These are phyloP conservation scores for Ischnura elegans DNA, from an alignment of 2,888 invertebrate species.

Conservation along the genomic window DNA sequence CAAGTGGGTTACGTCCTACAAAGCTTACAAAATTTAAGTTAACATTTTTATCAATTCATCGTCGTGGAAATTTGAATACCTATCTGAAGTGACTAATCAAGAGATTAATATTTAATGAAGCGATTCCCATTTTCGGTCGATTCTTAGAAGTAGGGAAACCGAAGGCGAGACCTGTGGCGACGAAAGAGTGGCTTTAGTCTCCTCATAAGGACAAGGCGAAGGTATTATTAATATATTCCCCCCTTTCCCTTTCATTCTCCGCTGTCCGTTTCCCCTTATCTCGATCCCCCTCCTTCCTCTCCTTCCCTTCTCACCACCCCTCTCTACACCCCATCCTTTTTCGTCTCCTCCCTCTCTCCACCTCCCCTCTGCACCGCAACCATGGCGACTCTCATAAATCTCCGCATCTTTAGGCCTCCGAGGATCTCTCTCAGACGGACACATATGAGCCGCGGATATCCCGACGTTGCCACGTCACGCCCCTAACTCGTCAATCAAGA, in stretches of 20 bases:
- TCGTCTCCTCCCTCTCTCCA: not conserved
- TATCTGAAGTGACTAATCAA: too few species aligned
- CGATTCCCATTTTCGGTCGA: not conserved
- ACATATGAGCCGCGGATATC: not conserved
- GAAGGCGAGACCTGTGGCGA: not conserved
- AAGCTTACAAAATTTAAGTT: too few species aligned
- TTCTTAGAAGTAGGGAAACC: not conserved
- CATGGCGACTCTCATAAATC: slow-evolving; percentile 30
- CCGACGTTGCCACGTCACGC: not conserved
- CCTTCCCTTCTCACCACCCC: not conserved
- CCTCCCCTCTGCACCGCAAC: too few species aligned
- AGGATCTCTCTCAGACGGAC: not conserved
- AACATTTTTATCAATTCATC: too few species aligned
- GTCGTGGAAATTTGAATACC: too few species aligned
- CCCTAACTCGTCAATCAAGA: not conserved
- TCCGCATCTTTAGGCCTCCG: not conserved
- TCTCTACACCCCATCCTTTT: too few species aligned
- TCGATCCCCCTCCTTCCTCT: not conserved
- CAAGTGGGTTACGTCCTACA: too few species aligned
- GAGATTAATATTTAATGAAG: too few species aligned
- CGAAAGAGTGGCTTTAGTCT: not conserved
- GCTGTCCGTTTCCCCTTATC: not conserved
- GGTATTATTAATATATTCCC: not conserved
- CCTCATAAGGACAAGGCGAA: not conserved
- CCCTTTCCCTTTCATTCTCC: not conserved